Evolutionary conservation across 2,113 vertebrate genomes (phyloP).

Genomic region (Poecile atricapillus): DNA sequence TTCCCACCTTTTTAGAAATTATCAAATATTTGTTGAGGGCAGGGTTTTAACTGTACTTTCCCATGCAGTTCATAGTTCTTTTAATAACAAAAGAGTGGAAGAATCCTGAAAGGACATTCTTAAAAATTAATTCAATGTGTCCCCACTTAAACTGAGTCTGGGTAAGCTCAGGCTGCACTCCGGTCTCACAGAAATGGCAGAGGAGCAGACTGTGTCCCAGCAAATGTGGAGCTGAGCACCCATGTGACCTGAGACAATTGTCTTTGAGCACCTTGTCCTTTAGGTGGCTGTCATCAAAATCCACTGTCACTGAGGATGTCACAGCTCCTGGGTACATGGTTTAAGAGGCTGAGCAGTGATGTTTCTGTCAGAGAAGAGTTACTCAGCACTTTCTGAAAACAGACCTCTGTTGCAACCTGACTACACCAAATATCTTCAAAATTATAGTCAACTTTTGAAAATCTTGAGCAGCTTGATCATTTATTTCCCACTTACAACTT

Average conservation of each 20-base stretch:
- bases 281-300: not conserved
- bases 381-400: not conserved
- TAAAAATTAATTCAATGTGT: not conserved
- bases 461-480: not conserved
- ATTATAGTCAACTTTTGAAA: not conserved
- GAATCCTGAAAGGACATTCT: not conserved
- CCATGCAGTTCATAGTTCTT: not conserved
- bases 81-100: not conserved
- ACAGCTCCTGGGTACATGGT: fast-evolving
- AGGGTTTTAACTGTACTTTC: not conserved
- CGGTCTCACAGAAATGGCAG: not conserved
- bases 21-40: not conserved
- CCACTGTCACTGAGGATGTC: not conserved
- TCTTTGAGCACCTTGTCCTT: not conserved
- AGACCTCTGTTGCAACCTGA: not conserved
- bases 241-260: not conserved
- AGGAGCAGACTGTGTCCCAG: not conserved
- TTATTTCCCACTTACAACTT: not conserved
- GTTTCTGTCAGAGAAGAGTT: not conserved
- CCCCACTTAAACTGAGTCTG: not conserved
- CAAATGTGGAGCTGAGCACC: not conserved
- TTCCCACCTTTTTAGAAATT: not conserved
- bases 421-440: not conserved
- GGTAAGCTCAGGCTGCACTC: not conserved
- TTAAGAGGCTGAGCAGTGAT: not conserved